Evolutionary conservation across 2,797 vertebrate genomes (phyloP), one percentile per base, ranked within the genome.

Genomic region (Lagorchestes hirsutus): DNA sequence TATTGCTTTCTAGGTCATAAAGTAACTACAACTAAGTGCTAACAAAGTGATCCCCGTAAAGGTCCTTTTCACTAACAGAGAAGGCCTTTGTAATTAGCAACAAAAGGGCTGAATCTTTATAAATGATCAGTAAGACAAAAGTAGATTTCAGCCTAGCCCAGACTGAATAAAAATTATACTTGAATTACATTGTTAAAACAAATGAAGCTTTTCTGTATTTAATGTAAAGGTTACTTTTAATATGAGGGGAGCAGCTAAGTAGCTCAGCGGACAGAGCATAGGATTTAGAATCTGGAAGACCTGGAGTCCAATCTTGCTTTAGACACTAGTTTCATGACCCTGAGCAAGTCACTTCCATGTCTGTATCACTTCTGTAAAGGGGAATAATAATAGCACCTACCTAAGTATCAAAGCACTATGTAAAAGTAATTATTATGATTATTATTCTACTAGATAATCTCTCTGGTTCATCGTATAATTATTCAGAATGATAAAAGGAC

Each of bases 31-130:
- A 92, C 55, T 87, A 55, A 67, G n/a, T 74, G 92, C 46, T 91
- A 91, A 58, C 90, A 82, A 58, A 93, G 59, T 91, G 57, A 91
- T 93, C 27, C 31, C 24, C 3, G 8, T 82, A 91, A 55, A 5
- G 10, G 34, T 24, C 40, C 74, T 82, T 82, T 24, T 82, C 40
- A 82, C 40, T 91, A 58, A 46, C 87, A 56, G 52, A 74, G 50
- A 12, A 93, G 59, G 40, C 40, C 40, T 54, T 93, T 93, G 95
- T 91, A 91, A 82, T 95, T 46, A 87, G 59, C 82, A 87, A 74
- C 54, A 91, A 91, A 74, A 93, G 56, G 14, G 40, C 27, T 91
- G 55, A 74, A 3, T 95, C 59, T 55, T 74, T 31, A 57, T 22
- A 40, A 82, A 57, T 52, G 34, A 46, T 93, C 74, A 6, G 46